Conservation (phyloP, 2,888 invertebrate species). For the Yponomeuta malinellus region DNA sequence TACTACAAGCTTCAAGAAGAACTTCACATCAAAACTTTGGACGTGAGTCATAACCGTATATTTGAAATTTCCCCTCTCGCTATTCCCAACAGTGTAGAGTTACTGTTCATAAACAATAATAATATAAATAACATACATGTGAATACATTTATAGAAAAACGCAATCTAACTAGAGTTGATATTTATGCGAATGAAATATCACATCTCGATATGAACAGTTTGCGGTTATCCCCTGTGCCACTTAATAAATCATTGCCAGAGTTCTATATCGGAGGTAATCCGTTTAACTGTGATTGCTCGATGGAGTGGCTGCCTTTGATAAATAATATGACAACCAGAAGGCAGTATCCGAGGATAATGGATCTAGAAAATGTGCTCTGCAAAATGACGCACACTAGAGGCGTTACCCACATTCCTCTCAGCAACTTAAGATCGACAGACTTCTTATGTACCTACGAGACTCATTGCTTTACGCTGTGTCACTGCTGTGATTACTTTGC, state of each 20-base stretch:
- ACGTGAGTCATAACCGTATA: slow-evolving; percentile 92
- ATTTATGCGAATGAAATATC: slow-evolving; percentile 92
- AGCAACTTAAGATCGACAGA: slow-evolving; percentile 85
- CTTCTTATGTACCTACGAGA: slow-evolving; percentile 92
- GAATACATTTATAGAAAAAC: slow-evolving; percentile 90
- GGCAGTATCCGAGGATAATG: slow-evolving; percentile 91
- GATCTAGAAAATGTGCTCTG: slow-evolving; percentile 92
- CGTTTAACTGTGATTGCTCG: slow-evolving; percentile 95
- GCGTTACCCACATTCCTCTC: slow-evolving; percentile 84
- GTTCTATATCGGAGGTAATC: slow-evolving; percentile 94
- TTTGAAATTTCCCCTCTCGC: slow-evolving; percentile 86
- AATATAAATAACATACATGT: slow-evolving; percentile 87
- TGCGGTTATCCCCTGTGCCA: slow-evolving; percentile 85
- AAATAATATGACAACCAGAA: slow-evolving; percentile 87
- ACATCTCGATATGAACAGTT: slow-evolving; percentile 87
- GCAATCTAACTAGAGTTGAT: slow-evolving; percentile 89
- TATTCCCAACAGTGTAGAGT: slow-evolving; percentile 90
- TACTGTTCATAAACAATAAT: slow-evolving; percentile 92
- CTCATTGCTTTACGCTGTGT: slow-evolving; percentile 94
- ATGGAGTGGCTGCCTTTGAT: slow-evolving; percentile 96
- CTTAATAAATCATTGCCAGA: slow-evolving; percentile 87
- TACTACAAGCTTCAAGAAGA: slow-evolving; percentile 90
- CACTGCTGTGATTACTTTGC: slow-evolving; percentile 97
- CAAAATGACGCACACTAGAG: slow-evolving; percentile 88
- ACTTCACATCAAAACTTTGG: slow-evolving; percentile 87